Percentiles rank a stretch among this genome's conserved stretches.
These are phyloP conservation scores for Eulemur mongoz DNA, from an alignment of 2,797 vertebrate species.

Conservation along the genomic window DNA sequence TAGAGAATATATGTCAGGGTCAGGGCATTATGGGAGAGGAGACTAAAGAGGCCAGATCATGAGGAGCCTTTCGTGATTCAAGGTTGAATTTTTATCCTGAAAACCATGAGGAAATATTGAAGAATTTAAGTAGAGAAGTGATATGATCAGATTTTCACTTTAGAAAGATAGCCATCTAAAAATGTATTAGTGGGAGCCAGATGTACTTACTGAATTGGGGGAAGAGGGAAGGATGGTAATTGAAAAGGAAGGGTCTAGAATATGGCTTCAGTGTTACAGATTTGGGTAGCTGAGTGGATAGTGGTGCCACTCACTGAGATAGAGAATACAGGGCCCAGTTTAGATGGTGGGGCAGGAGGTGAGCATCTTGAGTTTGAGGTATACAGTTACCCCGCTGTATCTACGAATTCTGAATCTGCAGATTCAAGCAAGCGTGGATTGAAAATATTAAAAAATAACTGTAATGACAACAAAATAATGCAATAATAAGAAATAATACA, in stretches of 20 bases:
- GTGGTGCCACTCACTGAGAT: neutral
- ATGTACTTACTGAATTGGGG: neutral
- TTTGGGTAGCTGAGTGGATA: neutral
- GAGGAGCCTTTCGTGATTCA: neutral
- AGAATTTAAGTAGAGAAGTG: conserved; percentile 30
- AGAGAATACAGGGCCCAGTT: neutral
- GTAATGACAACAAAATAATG: neutral
- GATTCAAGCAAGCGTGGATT: neutral
- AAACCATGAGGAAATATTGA: neutral
- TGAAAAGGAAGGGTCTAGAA: neutral
- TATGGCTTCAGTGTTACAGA: neutral
- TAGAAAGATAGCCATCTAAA: neutral
- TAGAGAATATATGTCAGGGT: neutral
- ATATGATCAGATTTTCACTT: neutral
- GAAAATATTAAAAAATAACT: neutral
- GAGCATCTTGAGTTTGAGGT: neutral
- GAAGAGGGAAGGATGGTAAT: neutral
- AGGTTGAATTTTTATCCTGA: conserved; percentile 18
- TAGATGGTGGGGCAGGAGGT: neutral
- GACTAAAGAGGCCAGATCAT: neutral
- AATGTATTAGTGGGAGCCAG: neutral
- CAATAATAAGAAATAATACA: neutral
- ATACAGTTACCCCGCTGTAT: neutral
- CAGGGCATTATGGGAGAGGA: neutral
- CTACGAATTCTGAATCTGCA: neutral